phyloP scores from a whole-genome alignment of 1,140 invertebrate genomes.

The Drosophila tsacasi region DNA sequence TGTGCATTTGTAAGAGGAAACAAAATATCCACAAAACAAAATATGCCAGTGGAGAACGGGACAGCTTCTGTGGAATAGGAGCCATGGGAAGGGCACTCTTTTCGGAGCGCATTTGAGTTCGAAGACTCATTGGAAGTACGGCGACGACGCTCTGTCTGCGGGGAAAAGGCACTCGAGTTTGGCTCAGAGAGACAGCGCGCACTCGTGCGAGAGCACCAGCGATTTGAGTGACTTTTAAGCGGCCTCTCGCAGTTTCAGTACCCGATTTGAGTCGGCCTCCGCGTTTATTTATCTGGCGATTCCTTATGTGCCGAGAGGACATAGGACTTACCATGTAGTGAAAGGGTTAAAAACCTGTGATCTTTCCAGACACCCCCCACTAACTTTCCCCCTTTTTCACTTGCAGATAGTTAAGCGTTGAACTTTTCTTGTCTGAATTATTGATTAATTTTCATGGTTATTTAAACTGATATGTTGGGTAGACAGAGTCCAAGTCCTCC shows the following conservation, averaged over 20 bases:
- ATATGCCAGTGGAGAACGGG: slow-evolving; percentile 66
- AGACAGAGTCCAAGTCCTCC: not conserved
- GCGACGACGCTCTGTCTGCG: slow-evolving; percentile 72
- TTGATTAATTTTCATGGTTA: slow-evolving; percentile 65
- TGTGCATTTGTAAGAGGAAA: slow-evolving; percentile 74
- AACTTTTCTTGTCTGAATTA: slow-evolving; percentile 75
- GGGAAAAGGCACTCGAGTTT: slow-evolving; percentile 53
- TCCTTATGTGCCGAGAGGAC: slow-evolving; percentile 61
- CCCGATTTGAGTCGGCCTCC: slow-evolving; percentile 13
- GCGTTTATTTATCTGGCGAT: slow-evolving; percentile 36
- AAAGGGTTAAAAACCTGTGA: slow-evolving; percentile 83
- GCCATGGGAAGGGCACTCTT: slow-evolving; percentile 11
- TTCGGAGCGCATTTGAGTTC: slow-evolving; percentile 52
- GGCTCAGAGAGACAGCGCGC: slow-evolving; percentile 25
- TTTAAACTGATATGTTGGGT: slow-evolving; percentile 4
- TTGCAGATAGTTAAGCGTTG: slow-evolving; percentile 23
- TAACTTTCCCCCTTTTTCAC: not conserved
- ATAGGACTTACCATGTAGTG: slow-evolving; percentile 55
- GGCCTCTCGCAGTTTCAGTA: slow-evolving; percentile 17
- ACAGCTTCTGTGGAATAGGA: slow-evolving; percentile 34
- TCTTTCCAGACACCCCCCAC: slow-evolving; percentile 32
- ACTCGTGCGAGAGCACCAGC: slow-evolving; percentile 38
- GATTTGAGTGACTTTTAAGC: slow-evolving; percentile 71
- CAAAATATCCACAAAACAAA: slow-evolving; percentile 73
- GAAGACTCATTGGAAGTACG: slow-evolving; percentile 42